A percentile compares a stretch with the other conserved stretches of the same genome.
These are phyloP conservation scores for Eustalomyia histrio DNA, from an alignment of 2,888 invertebrate genomes.

Conservation along the genomic window DNA sequence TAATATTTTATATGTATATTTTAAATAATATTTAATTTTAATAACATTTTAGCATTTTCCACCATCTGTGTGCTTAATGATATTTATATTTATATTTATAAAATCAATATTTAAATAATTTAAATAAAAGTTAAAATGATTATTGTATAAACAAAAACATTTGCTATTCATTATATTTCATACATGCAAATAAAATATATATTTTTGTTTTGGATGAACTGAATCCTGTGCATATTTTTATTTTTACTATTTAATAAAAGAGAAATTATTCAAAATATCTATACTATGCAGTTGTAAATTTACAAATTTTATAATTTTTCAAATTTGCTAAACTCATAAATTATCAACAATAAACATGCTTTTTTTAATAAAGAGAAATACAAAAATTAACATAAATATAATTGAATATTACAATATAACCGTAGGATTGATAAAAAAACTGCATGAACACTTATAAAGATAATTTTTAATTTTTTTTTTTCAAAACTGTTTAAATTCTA, in stretches of 20 bases:
- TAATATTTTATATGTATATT: background rate
- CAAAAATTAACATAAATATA: no score
- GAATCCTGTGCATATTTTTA: constrained; percentile 3
- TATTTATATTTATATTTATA: no score
- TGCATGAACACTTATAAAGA: no score
- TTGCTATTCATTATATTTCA: constrained; percentile 15
- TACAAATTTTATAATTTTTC: no score
- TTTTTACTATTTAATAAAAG: constrained; percentile 3
- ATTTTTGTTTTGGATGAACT: background rate
- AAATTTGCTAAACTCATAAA: no score
- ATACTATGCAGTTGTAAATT: no score
- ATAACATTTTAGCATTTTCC: background rate
- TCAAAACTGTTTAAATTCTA: no score
- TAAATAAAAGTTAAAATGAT: background rate
- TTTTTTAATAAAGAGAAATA: no score
- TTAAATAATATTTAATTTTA: background rate
- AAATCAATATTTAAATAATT: background rate
- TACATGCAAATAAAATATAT: constrained; percentile 17
- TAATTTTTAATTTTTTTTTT: no score
- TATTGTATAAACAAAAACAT: background rate
- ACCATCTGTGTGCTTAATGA: constrained; percentile 6
- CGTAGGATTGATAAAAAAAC: no score
- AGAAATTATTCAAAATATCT: constrained; percentile 23
- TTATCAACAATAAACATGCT: no score
- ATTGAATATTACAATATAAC: no score